Percentiles rank a stretch among this genome's conserved stretches.
Evolutionary conservation across 2,888 invertebrate genomes (phyloP).

Genomic region (Xanthorhoe spadicearia): DNA sequence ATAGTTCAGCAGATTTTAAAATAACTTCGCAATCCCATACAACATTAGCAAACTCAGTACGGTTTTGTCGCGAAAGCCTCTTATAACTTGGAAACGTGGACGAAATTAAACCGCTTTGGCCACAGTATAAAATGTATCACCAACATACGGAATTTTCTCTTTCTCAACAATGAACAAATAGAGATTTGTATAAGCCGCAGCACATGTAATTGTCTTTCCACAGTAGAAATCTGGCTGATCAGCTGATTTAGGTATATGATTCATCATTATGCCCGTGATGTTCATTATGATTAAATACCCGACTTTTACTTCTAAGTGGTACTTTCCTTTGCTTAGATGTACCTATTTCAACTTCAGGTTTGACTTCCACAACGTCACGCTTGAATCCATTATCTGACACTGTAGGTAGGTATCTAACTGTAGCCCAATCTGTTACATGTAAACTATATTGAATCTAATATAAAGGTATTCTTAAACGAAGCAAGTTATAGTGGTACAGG

Average conservation of each 20-base stretch:
- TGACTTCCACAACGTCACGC: too few species aligned
- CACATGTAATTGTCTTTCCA: too few species aligned
- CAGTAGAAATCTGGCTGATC: too few species aligned
- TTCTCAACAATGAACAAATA: background rate
- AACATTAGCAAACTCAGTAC: slow-evolving; percentile 36
- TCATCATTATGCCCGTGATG: too few species aligned
- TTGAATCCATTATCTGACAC: too few species aligned
- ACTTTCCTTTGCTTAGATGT: too few species aligned
- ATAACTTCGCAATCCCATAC: slow-evolving; percentile 28
- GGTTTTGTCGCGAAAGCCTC: slow-evolving; percentile 59
- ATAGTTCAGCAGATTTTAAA: slow-evolving; percentile 12
- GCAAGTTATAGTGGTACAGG: slow-evolving; percentile 3
- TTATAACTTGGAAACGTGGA: slow-evolving; percentile 57
- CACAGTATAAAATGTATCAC: slow-evolving; percentile 20
- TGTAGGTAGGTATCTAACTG: too few species aligned
- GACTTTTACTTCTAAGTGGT: too few species aligned
- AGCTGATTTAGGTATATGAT: too few species aligned
- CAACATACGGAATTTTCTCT: background rate
- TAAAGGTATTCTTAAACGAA: background rate
- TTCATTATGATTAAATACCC: too few species aligned
- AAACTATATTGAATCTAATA: background rate
- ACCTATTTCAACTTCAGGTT: too few species aligned
- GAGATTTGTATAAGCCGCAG: too few species aligned
- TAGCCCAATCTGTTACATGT: background rate
- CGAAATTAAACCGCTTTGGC: slow-evolving; percentile 61